phyloP scores from a whole-genome alignment of 2,113 vertebrate genomes.

The rabbit (Oryctolagus cuniculus) region DNA sequence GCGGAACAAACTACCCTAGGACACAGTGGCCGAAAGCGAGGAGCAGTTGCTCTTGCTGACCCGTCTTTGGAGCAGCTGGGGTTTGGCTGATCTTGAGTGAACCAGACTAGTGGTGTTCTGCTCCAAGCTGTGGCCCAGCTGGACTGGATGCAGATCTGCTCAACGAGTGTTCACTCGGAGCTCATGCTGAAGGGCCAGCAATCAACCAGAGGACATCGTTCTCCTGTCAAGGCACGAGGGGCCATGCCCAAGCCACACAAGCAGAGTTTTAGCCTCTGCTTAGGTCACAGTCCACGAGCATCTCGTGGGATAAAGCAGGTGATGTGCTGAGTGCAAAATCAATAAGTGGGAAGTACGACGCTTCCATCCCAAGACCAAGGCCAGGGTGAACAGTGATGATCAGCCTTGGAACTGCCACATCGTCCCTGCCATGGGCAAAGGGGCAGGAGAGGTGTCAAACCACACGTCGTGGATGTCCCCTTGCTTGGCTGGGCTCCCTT shows the following conservation, averaged over 20 bases:
- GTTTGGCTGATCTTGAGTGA: background rate
- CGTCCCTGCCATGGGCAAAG: background rate
- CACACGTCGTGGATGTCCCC: too few relatives aligned
- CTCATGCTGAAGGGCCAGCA: background rate
- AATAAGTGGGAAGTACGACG: background rate
- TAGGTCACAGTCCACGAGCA: background rate
- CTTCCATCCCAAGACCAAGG: background rate
- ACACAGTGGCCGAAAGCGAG: background rate
- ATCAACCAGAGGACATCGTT: background rate
- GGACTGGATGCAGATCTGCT: background rate
- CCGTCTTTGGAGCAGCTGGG: background rate
- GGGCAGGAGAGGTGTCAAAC: background rate
- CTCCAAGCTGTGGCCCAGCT: background rate
- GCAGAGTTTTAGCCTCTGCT: background rate
- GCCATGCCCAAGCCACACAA: background rate
- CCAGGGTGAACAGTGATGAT: too few relatives aligned
- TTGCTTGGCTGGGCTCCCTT: background rate
- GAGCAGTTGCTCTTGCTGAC: background rate
- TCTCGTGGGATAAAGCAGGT: background rate
- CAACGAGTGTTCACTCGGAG: background rate
- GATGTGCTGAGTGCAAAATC: background rate
- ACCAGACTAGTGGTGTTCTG: too few relatives aligned
- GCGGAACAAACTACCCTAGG: background rate
- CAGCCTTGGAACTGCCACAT: background rate
- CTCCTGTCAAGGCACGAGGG: background rate